These are phyloP conservation scores for Fragum sueziense DNA, from an alignment of 2,888 invertebrate genomes.

Conservation along the genomic window DNA sequence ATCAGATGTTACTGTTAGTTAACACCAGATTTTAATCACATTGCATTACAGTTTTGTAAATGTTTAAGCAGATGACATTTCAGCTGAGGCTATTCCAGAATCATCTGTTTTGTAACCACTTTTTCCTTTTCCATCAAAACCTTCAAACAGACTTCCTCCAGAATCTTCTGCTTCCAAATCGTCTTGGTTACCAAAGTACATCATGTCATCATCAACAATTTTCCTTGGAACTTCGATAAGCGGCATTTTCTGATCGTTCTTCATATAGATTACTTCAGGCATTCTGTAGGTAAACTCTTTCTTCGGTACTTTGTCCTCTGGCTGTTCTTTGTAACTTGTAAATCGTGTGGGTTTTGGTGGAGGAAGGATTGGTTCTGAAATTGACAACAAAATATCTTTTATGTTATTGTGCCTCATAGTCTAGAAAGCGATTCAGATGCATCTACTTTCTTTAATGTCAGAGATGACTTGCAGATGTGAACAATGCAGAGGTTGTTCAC, in stretches of 20 bases:
- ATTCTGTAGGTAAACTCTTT: conserved; percentile 55
- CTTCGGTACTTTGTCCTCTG: conserved; percentile 25
- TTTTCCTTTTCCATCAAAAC: conserved; percentile 5
- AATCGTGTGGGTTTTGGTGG: conserved; percentile 12
- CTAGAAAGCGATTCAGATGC: too few relatives aligned
- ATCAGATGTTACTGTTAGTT: too few relatives aligned
- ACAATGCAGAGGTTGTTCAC: too few relatives aligned
- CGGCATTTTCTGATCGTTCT: conserved; percentile 58
- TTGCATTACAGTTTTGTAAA: too few relatives aligned
- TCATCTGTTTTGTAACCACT: conserved; percentile 22
- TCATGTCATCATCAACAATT: conserved; percentile 58
- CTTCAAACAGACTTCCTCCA: conserved; percentile 48
- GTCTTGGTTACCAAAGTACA: conserved; percentile 58
- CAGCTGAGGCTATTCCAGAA: conserved; percentile 26
- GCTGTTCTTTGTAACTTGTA: conserved; percentile 10
- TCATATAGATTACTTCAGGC: conserved; percentile 59
- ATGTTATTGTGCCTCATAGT: too few relatives aligned
- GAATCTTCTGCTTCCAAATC: conserved; percentile 45
- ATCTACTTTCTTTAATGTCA: too few relatives aligned
- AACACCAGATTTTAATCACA: too few relatives aligned
- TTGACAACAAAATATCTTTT: conserved; percentile 8
- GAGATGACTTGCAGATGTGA: too few relatives aligned
- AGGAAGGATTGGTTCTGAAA: conserved; percentile 7
- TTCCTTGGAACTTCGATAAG: conserved; percentile 49
- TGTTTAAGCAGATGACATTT: neutral